Percentiles rank a stretch among this genome's conserved stretches.
These are phyloP conservation scores for Penaeus japonicus DNA, from an alignment of 1,140 invertebrate species.

Conservation along the genomic window DNA sequence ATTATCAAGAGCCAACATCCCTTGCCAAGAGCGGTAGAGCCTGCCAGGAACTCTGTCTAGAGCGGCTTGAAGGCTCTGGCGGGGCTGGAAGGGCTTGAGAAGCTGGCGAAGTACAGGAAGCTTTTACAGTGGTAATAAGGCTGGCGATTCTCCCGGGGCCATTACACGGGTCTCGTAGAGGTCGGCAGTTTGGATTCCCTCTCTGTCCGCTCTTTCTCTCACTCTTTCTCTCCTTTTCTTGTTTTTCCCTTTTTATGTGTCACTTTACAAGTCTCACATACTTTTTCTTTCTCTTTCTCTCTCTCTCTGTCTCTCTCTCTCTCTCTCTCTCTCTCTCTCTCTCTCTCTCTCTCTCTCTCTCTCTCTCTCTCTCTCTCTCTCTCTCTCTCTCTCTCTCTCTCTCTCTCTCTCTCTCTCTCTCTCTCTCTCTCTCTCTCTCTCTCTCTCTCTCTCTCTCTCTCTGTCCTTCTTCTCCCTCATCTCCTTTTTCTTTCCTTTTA, in stretches of 20 bases:
- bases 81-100: neutral
- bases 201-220: neutral
- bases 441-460: neutral
- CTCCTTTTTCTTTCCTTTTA: too few relatives aligned
- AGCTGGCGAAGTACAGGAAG: neutral
- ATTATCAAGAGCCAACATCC: too few relatives aligned
- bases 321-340: neutral
- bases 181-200: neutral
- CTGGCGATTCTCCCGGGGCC: too few relatives aligned
- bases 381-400: neutral
- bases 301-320: neutral
- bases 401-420: too few relatives aligned
- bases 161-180: neutral
- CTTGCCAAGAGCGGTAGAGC: too few relatives aligned
- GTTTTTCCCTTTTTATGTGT: neutral
- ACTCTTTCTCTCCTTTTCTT: neutral
- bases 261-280: neutral
- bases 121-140: too few relatives aligned
- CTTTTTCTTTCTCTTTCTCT: neutral
- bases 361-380: neutral
- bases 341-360: neutral
- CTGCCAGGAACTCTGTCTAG: too few relatives aligned
- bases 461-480: neutral
- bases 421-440: too few relatives aligned
- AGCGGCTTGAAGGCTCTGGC: too few relatives aligned